phyloP scores from a whole-genome alignment of 1,140 invertebrate genomes.

The Phthorimaea operculella region DNA sequence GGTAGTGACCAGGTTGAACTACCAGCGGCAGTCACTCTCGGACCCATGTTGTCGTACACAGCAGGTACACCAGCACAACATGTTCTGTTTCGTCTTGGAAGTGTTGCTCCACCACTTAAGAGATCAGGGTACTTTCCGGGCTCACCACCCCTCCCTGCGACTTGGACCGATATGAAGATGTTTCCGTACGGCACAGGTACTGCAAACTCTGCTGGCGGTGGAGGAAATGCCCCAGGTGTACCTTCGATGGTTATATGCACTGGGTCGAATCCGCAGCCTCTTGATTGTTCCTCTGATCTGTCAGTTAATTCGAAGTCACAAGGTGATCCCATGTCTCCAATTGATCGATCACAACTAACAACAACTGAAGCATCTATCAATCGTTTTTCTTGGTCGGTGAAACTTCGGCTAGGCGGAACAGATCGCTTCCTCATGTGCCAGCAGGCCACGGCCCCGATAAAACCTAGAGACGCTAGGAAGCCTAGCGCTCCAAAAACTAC shows the following conservation, averaged over 20 bases:
- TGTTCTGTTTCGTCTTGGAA: slow-evolving; percentile 47
- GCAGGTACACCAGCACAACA: slow-evolving; percentile 64
- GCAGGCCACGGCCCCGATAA: slow-evolving; percentile 51
- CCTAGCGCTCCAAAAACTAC: slow-evolving; percentile 60
- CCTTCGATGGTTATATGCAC: slow-evolving; percentile 82
- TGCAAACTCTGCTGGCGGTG: slow-evolving; percentile 63
- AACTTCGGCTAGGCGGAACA: slow-evolving; percentile 79
- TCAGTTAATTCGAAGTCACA: slow-evolving; percentile 71
- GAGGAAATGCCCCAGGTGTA: slow-evolving; percentile 59
- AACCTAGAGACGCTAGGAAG: slow-evolving; percentile 47
- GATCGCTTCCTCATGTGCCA: slow-evolving; percentile 65
- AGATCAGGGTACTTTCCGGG: slow-evolving; percentile 72
- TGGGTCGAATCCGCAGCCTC: slow-evolving; percentile 56
- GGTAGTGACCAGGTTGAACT: slow-evolving; percentile 84
- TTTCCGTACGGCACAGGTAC: slow-evolving; percentile 62
- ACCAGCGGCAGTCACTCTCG: slow-evolving; percentile 86
- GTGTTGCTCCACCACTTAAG: slow-evolving; percentile 63
- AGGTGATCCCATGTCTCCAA: slow-evolving; percentile 65
- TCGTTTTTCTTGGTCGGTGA: slow-evolving; percentile 87
- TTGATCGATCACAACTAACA: slow-evolving; percentile 76
- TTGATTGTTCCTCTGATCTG: slow-evolving; percentile 48
- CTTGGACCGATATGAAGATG: slow-evolving; percentile 66
- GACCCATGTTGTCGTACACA: slow-evolving; percentile 88
- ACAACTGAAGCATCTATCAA: slow-evolving; percentile 80
- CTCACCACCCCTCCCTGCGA: slow-evolving; percentile 68